Evolutionary conservation across 2,888 invertebrate genomes (phyloP).

Genomic region (Anarsia innoxiella): DNA sequence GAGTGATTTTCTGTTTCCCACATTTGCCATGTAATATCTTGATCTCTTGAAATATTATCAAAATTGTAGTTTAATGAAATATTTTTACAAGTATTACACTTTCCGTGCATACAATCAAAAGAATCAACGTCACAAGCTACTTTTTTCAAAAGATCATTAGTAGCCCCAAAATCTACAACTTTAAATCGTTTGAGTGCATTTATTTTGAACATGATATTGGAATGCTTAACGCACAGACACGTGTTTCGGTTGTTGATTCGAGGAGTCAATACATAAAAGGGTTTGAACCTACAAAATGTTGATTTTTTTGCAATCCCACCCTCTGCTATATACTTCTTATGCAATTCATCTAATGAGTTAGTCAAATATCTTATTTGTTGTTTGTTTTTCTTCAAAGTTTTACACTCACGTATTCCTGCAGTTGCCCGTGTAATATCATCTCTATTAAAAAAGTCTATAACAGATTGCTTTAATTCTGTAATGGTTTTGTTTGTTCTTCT

Average conservation of each 20-base stretch:
- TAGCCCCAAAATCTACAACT: neutral
- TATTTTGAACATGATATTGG: neutral
- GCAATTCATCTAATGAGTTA: neutral
- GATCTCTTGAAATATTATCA: neutral
- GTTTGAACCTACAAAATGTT: neutral
- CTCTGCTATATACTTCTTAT: neutral
- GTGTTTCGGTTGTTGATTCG: neutral
- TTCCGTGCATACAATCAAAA: neutral
- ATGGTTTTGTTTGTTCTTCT: conserved; percentile 1
- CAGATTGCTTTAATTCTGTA: conserved; percentile 4
- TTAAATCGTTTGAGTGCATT: neutral
- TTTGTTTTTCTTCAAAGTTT: conserved; percentile 7
- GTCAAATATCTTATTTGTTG: conserved; percentile 4
- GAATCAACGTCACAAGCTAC: neutral
- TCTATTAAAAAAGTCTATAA: conserved; percentile 6
- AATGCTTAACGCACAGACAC: neutral
- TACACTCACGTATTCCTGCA: conserved; percentile 7
- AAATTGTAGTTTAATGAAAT: neutral
- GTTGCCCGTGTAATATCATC: conserved; percentile 7
- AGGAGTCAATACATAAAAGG: neutral
- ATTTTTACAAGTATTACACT: neutral
- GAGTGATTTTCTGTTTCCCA: neutral
- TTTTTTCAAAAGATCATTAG: neutral
- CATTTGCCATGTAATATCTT: neutral
- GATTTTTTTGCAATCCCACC: neutral